phyloP scores from a whole-genome alignment of 2,888 invertebrate genomes.

The Scaptomyza tumidula region DNA sequence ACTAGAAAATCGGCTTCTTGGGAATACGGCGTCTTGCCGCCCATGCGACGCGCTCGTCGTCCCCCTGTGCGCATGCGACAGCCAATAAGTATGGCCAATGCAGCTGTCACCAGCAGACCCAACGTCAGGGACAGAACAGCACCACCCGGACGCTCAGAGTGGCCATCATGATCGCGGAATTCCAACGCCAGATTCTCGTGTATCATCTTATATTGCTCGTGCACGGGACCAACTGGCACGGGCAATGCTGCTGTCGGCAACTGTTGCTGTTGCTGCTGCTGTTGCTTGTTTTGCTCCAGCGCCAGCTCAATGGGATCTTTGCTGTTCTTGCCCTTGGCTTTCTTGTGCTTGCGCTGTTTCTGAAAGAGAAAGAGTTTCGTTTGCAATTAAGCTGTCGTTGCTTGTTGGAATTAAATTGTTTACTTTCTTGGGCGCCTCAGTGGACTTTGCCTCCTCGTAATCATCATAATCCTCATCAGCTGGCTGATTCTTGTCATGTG shows the following conservation, averaged over 20 bases:
- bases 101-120: slow-evolving; percentile 92
- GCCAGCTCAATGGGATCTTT: slow-evolving; percentile 73
- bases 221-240: slow-evolving; percentile 74
- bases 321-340: slow-evolving; percentile 60
- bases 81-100: slow-evolving; percentile 92
- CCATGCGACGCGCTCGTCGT: slow-evolving; percentile 89
- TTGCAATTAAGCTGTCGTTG: not conserved
- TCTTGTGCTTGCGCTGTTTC: slow-evolving; percentile 81
- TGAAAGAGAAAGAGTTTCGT: not conserved
- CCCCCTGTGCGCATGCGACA: slow-evolving; percentile 92
- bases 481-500: slow-evolving; percentile 46
- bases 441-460: slow-evolving; percentile 78
- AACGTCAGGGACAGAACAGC: slow-evolving; percentile 92
- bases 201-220: slow-evolving; percentile 83
- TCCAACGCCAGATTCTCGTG: slow-evolving; percentile 83
- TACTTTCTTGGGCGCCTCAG: slow-evolving; percentile 82
- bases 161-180: slow-evolving; percentile 87
- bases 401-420: not conserved
- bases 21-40: slow-evolving; percentile 92
- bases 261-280: slow-evolving; percentile 35
- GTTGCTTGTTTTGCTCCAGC: slow-evolving; percentile 64
- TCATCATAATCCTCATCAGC: slow-evolving; percentile 79
- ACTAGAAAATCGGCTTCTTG: slow-evolving; percentile 98
- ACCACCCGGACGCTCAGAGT: slow-evolving; percentile 90
- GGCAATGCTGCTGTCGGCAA: slow-evolving; percentile 49